A percentile compares a stretch with the other conserved stretches of the same genome.
Evolutionary conservation across 2,888 invertebrate species (phyloP).

Genomic region (Drosophila silvestris): DNA sequence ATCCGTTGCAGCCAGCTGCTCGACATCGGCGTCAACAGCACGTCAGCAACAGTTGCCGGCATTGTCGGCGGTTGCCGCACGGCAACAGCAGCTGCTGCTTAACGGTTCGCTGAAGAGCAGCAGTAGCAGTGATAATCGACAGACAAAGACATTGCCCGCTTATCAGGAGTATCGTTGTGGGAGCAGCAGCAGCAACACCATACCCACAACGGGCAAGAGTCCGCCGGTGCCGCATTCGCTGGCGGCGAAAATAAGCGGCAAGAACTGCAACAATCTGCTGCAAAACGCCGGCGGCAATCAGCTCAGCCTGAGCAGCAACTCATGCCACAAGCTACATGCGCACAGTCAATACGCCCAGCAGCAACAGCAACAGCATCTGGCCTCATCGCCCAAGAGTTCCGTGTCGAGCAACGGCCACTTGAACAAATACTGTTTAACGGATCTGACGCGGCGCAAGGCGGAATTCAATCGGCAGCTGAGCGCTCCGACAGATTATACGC

Average conservation of each 20-base stretch:
- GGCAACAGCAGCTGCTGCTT: conserved; percentile 78
- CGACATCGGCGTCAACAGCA: conserved; percentile 52
- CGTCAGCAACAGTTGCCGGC: conserved; percentile 74
- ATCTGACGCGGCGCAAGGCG: conserved; percentile 84
- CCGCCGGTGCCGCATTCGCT: conserved; percentile 79
- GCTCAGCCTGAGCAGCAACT: conserved; percentile 80
- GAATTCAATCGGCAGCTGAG: conserved; percentile 85
- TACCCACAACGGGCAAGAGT: conserved; percentile 76
- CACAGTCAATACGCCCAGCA: conserved; percentile 46
- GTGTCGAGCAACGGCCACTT: conserved; percentile 84
- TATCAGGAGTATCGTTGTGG: conserved; percentile 74
- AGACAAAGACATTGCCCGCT: conserved; percentile 83
- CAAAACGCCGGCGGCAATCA: conserved; percentile 79
- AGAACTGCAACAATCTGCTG: conserved; percentile 83
- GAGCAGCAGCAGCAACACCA: conserved; percentile 62
- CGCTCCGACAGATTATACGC: conserved; percentile 84
- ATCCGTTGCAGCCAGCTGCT: conserved; percentile 55
- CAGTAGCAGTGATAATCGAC: conserved; percentile 2
- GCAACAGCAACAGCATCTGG: conserved; percentile 53
- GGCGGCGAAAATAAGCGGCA: conserved; percentile 83
- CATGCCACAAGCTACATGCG: conserved; percentile 78
- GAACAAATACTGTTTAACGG: conserved; percentile 84
- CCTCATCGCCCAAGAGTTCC: conserved; percentile 82
- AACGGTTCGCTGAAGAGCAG: conserved; percentile 82
- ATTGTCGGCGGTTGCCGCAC: conserved; percentile 69